These are phyloP conservation scores for Exephanes ischioxanthus DNA, from an alignment of 2,888 invertebrate species.

Conservation along the genomic window DNA sequence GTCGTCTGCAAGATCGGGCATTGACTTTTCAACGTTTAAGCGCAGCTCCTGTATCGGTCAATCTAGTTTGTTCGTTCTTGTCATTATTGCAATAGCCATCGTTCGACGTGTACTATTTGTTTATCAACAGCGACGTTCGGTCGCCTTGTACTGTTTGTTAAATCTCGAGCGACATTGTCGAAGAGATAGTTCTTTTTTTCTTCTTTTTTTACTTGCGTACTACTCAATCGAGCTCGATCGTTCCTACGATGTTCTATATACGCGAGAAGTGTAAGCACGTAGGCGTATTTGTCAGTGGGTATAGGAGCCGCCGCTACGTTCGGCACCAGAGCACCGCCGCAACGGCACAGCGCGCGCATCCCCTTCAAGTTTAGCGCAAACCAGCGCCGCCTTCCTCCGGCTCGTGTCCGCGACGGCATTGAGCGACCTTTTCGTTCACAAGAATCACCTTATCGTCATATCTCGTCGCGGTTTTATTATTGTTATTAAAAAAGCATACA, in stretches of 20 bases:
- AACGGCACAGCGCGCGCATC: constrained; percentile 85
- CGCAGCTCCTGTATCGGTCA: neutral
- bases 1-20: constrained; percentile 24
- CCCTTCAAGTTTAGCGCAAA: constrained; percentile 46
- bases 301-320: constrained; percentile 8
- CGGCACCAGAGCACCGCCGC: constrained; percentile 1
- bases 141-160: neutral
- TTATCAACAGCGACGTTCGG: neutral
- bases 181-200: neutral
- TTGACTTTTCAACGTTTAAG: constrained; percentile 18
- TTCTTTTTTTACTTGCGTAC: neutral
- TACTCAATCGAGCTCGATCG: neutral
- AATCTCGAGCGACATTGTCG: neutral
- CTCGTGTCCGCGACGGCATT: constrained; percentile 25
- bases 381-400: constrained; percentile 78
- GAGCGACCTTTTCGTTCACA: constrained; percentile 13
- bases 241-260: neutral
- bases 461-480: neutral
- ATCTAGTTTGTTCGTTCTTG: neutral
- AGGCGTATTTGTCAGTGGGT: constrained; percentile 1
- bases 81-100: neutral
- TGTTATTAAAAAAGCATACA: neutral
- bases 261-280: neutral
- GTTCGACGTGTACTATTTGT: neutral
- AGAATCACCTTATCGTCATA: neutral